Evolutionary conservation across 2,113 vertebrate species (phyloP).

Genomic region (Acinonyx jubatus): DNA sequence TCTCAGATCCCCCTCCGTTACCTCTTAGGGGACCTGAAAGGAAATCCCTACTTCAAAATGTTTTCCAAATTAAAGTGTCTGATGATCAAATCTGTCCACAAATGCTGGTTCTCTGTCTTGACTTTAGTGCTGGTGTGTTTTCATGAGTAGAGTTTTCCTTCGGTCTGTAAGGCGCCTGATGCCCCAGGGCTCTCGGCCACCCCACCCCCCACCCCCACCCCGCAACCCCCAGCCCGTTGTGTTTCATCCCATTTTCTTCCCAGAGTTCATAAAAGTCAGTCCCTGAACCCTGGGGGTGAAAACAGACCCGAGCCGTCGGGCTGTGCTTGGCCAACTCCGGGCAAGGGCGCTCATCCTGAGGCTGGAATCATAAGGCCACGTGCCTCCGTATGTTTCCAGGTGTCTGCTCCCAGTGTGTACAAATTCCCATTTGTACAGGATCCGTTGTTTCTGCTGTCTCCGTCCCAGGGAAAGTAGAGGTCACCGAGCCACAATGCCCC

Average conservation of each 20-base stretch:
- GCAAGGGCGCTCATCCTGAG: not conserved
- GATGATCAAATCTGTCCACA: constrained; percentile 35
- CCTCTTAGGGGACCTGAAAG: not conserved
- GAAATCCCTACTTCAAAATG: constrained; percentile 56
- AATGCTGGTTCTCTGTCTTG: not conserved
- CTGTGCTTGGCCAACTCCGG: rapidly evolving
- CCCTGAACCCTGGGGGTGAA: not conserved
- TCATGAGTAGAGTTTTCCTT: not conserved
- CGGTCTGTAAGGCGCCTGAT: not conserved
- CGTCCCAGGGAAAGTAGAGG: too few species aligned
- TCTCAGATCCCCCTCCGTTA: not conserved
- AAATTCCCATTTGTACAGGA: not conserved
- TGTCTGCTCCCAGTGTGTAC: not conserved
- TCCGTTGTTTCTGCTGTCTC: not conserved
- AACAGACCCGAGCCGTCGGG: rapidly evolving
- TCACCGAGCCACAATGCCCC: not conserved
- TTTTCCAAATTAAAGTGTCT: constrained; percentile 57
- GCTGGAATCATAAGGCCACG: rapidly evolving
- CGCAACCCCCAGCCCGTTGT: not conserved
- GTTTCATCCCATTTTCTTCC: not conserved
- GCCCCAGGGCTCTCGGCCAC: not conserved
- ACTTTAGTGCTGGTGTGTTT: not conserved
- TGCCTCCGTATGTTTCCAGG: not conserved
- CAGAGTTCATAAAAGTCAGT: not conserved
- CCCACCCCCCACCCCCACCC: not conserved